Evolutionary conservation across 1,140 invertebrate genomes (phyloP), one percentile per base, ranked within the genome.

Genomic region (Hycleus cichorii): DNA sequence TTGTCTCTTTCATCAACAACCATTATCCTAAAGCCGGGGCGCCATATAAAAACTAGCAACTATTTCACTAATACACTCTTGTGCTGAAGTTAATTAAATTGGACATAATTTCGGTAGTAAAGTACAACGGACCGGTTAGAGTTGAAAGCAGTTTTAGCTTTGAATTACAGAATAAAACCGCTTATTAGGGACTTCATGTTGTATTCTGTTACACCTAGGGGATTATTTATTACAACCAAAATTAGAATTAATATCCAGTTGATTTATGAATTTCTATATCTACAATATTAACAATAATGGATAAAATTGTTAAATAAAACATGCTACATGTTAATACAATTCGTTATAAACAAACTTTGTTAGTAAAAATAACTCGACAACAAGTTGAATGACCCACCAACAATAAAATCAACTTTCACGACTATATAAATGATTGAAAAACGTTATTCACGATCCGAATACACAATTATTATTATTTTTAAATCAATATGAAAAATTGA

Each of bases 81-180:
- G 4, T 32, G 7, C 32, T 32, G 1, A 25, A 53, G 51, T 53
- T 53, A 53, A 53, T 53, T 53, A 53, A 53, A 53, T 53, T 45
- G 51, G 32, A 53, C 51, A 53, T 53, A 53, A 53, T 53, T 53
- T 53, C 46, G 51, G 44, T 18, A 32, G 40, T 53, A 53, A 53
- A 53, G 45, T 53, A 53, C 42, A 45, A 53, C 51, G 42, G 46
- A 46, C 51, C 50, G 40, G 18, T 53, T 42, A 53, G 51, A 53
- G 42, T 53, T 45, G 25, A 32, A 46, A 53, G 51, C 51, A 46
- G 51, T 53, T 53, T 32, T 53, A 46, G 51, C 51, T 53, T 53
- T 53, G 51, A 53, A 53, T 53, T 53, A 53, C 51, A 45, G 51
- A 45, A 46, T 53, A 53, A 53, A 53, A 53, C 51, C 51, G 51